A percentile compares a stretch with the other conserved stretches of the same genome.
These are phyloP conservation scores for Hippocampus guttulatus DNA, from an alignment of 2,113 vertebrate species.

Conservation along the genomic window DNA sequence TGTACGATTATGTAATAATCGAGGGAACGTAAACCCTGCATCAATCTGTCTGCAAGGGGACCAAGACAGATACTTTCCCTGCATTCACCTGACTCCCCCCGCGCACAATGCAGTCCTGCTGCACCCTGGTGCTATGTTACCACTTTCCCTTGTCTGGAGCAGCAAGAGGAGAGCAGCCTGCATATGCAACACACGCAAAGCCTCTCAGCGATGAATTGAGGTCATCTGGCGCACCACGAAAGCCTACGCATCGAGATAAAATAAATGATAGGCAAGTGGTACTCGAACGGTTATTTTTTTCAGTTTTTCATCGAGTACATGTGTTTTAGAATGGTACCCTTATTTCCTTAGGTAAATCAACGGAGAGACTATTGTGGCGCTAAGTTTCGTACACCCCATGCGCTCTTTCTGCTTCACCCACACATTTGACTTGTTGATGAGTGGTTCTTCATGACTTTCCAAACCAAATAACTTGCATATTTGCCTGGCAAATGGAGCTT, in stretches of 20 bases:
- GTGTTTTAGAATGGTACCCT: neutral
- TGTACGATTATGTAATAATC: conserved; percentile 51
- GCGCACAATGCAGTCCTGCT: conserved; percentile 10
- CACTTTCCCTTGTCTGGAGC: conserved; percentile 48
- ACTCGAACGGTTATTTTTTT: too few relatives aligned
- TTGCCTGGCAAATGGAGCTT: conserved; percentile 68
- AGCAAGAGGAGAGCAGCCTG: conserved; percentile 10
- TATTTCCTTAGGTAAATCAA: neutral
- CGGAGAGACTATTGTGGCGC: neutral
- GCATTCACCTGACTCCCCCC: neutral
- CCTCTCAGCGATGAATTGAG: neutral
- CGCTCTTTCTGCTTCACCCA: conserved; percentile 30
- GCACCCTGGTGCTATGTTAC: conserved; percentile 37
- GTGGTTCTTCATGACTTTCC: conserved; percentile 30
- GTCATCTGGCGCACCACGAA: neutral
- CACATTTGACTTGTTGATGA: conserved; percentile 44
- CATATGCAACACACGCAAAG: neutral
- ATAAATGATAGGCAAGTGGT: neutral
- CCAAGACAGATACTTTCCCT: neutral
- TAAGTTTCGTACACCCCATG: neutral
- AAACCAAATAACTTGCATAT: conserved; percentile 38
- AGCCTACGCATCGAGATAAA: neutral
- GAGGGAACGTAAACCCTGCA: conserved; percentile 1
- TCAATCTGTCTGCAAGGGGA: neutral
- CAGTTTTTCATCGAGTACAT: too few relatives aligned